Evolutionary conservation across 1,140 invertebrate genomes (phyloP), one percentile per base, ranked within the genome.

Genomic region (Anoplophora glabripennis): DNA sequence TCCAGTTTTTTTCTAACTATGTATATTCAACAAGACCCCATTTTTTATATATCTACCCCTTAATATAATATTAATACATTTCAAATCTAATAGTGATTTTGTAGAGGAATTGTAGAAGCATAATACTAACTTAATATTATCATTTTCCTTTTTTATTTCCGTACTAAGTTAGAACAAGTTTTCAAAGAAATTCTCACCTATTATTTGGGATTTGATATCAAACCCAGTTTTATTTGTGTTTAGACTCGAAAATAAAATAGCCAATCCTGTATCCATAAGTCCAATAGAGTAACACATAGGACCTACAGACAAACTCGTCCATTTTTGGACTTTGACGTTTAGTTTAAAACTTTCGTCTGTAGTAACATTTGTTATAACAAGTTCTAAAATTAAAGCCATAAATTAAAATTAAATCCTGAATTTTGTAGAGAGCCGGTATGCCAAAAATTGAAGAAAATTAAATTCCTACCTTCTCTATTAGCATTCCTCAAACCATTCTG

Each of bases 381-480:
- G 57, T 54, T 68, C 66, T 68, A 34, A 40, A 62, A 64, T 37
- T 11, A 45, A 10, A 45, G 9, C 18, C 48, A 21, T 41, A 36
- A 12, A 45, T 33, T 18, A 12, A 38, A 5, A 0, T 14, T 17
- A 18, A 48, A 53, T n/a, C n/a, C n/a, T n/a, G n/a, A n/a, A n/a
- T n/a, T n/a, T n/a, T n/a, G n/a, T n/a, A n/a, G n/a, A n/a, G n/a
- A n/a, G n/a, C n/a, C n/a, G n/a, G n/a, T n/a, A n/a, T n/a, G n/a
- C n/a, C n/a, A n/a, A 34, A 40, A 62, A 64, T 37, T 11, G 17
- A 10, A 45, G 12, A 17, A 46, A 10, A 55, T 11, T 5, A 53
- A 14, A 14, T 36, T 38, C 40, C 52, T 60, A 66, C 64, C 64
- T 66, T 66, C 61, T 18, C 61, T 59, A 37, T 61, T 64, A 11